Conservation (phyloP, 2,888 invertebrate species). For the Dryobotodes eremita region DNA sequence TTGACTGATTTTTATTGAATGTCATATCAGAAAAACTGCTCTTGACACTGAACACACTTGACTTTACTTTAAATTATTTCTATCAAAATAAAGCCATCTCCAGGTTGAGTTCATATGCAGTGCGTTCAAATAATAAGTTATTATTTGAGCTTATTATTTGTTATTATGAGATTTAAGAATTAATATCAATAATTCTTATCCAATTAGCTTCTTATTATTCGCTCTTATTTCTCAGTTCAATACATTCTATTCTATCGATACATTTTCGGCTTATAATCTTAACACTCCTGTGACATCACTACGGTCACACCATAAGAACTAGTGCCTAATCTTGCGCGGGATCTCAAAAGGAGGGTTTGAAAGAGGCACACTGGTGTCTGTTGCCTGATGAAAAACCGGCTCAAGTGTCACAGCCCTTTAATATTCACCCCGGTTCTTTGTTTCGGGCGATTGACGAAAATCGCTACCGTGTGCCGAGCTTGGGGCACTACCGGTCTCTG, state of each 20-base stretch:
- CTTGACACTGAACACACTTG: not conserved
- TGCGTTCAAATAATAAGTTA: no score
- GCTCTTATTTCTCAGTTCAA: no score
- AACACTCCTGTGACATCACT: constrained; percentile 69
- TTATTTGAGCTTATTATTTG: no score
- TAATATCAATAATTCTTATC: no score
- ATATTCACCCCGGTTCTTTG: constrained; percentile 88
- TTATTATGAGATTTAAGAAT: no score
- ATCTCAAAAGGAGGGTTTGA: constrained; percentile 89
- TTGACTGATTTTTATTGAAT: not conserved
- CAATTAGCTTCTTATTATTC: no score
- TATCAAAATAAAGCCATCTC: not conserved
- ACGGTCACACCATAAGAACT: constrained; percentile 82
- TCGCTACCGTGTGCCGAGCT: constrained; percentile 71
- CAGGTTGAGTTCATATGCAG: not conserved
- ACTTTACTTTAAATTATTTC: not conserved
- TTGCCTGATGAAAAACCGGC: constrained; percentile 87
- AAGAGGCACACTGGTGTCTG: constrained; percentile 85
- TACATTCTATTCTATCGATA: constrained; percentile 14
- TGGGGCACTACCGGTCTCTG: constrained; percentile 56
- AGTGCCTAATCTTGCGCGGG: constrained; percentile 89
- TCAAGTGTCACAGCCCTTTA: constrained; percentile 87
- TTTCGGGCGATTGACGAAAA: constrained; percentile 88
- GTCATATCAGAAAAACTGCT: not conserved
- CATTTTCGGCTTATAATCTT: not conserved